Percentiles rank a stretch among this genome's conserved stretches.
Conservation (phyloP, 2,888 invertebrate species). For the Hedya salicella region DNA sequence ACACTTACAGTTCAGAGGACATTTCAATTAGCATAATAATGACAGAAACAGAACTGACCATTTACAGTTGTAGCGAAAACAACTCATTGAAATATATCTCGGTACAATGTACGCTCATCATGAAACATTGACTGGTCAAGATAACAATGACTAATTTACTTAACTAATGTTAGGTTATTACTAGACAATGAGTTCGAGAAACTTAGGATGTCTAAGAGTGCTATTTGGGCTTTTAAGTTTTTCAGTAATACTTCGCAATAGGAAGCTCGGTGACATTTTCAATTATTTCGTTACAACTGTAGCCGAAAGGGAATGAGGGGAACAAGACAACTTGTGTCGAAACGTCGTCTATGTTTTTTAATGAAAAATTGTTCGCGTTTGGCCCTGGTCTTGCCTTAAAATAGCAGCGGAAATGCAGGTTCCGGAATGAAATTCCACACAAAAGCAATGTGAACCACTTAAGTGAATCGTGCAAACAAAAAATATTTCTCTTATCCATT, state of each 20-base stretch:
- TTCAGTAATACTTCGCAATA: neutral
- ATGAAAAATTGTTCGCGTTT: no score
- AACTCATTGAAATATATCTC: constrained; percentile 21
- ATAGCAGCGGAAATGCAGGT: no score
- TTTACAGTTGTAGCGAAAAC: constrained; percentile 41
- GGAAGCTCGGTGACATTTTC: neutral
- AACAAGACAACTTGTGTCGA: neutral
- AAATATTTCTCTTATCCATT: no score
- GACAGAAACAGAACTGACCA: constrained; percentile 50
- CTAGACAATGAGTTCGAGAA: constrained; percentile 16
- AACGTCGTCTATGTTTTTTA: neutral
- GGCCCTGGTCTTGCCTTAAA: no score
- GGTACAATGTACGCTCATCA: neutral
- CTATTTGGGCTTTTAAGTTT: neutral
- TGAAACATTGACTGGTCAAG: constrained; percentile 16
- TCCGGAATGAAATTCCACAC: no score
- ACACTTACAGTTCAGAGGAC: constrained; percentile 52
- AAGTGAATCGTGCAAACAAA: no score
- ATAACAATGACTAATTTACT: constrained; percentile 6
- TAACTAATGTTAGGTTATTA: constrained; percentile 16
- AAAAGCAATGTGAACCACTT: no score
- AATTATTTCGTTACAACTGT: constrained; percentile 5
- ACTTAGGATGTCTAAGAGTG: neutral
- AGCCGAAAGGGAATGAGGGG: neutral
- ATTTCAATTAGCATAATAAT: constrained; percentile 59